Evolutionary conservation across 2,113 vertebrate species (phyloP).

Genomic region (Tupaia chinensis): DNA sequence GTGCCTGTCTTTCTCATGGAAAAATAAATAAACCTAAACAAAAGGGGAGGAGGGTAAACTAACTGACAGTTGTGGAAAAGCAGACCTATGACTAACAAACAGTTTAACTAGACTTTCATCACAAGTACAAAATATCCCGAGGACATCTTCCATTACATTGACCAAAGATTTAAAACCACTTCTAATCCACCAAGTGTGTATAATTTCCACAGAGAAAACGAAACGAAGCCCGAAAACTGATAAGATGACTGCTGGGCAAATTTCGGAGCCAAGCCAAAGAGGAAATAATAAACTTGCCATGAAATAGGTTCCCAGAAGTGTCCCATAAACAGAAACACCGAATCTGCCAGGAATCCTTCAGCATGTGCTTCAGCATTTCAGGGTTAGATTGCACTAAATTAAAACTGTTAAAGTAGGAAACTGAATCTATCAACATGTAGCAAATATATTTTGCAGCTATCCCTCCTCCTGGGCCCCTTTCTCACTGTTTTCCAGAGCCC

Average conservation of each 20-base stretch:
- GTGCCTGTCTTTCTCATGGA: too few species aligned
- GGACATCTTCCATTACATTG: not conserved
- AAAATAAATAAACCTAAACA: too few species aligned
- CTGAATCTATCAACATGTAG: not conserved
- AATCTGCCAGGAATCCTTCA: not conserved
- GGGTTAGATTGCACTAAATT: too few species aligned
- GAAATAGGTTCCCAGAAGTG: conserved; percentile 10
- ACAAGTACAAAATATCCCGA: not conserved
- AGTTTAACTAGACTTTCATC: not conserved
- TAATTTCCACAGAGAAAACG: conserved; percentile 33
- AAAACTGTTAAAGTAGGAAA: not conserved
- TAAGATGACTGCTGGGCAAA: not conserved
- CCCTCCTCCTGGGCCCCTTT: not conserved
- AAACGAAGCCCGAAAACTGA: conserved; percentile 23
- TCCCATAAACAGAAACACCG: not conserved
- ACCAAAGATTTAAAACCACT: conserved; percentile 21
- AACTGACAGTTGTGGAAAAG: not conserved
- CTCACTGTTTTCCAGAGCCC: not conserved
- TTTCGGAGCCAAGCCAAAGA: conserved; percentile 20
- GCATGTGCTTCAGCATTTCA: not conserved
- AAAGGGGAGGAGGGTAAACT: not conserved
- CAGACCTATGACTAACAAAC: not conserved
- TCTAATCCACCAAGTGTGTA: not conserved
- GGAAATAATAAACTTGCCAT: conserved; percentile 18
- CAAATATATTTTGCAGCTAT: not conserved